Evolutionary conservation across 2,113 vertebrate species (phyloP).

Genomic region (Xyliphius kryptos): DNA sequence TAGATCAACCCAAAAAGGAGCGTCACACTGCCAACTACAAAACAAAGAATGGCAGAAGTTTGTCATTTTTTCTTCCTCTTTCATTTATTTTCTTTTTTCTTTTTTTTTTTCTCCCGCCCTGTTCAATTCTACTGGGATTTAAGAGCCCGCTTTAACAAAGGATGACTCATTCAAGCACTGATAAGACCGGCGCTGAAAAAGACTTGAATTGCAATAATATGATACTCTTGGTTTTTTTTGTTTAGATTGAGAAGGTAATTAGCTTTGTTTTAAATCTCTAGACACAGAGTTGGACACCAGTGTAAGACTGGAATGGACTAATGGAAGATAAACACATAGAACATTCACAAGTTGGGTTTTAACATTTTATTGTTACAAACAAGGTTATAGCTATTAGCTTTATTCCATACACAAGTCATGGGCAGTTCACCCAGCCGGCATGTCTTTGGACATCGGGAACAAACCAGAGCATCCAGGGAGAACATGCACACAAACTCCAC

Average conservation of each 20-base stretch:
- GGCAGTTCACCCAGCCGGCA: no score
- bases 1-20: constrained; percentile 71
- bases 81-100: constrained; percentile 35
- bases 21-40: constrained; percentile 65
- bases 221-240: constrained; percentile 50
- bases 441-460: no score
- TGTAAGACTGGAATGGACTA: constrained; percentile 38
- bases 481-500: no score
- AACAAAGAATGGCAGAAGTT: constrained; percentile 78
- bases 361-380: no score
- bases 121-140: constrained; percentile 59
- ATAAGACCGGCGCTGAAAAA: constrained; percentile 48
- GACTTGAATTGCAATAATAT: constrained; percentile 50
- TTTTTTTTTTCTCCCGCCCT: constrained; percentile 19
- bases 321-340: constrained; percentile 39
- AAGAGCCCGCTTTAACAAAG: constrained; percentile 67
- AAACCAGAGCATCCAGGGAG: no score
- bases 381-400: no score
- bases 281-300: constrained; percentile 36
- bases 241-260: no score
- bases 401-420: no score
- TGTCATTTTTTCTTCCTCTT: constrained; percentile 60
- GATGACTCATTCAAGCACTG: constrained; percentile 54
- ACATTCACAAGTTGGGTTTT: no score
- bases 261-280: constrained; percentile 48